Percentiles rank a stretch among this genome's conserved stretches.
Conservation (phyloP, 2,797 vertebrate genomes). For the Eospalax fontanierii region DNA sequence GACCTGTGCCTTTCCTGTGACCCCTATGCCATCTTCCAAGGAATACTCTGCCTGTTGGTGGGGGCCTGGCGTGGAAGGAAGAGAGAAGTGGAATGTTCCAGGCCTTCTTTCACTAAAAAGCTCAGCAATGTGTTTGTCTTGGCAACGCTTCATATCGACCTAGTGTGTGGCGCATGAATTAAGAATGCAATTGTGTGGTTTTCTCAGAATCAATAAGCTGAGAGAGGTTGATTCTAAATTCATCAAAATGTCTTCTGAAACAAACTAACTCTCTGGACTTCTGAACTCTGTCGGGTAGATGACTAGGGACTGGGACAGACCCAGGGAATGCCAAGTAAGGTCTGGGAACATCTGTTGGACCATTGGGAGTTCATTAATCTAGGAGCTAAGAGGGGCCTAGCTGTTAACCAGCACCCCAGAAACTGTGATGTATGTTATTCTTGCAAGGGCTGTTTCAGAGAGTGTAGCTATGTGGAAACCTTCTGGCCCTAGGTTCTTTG, state of each 20-base stretch:
- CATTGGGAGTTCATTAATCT: not conserved
- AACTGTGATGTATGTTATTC: not conserved
- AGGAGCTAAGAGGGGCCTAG: not conserved
- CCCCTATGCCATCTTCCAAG: not conserved
- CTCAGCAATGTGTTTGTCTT: constrained; percentile 40
- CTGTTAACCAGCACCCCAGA: not conserved
- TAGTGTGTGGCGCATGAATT: constrained; percentile 47
- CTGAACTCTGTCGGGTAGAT: not conserved
- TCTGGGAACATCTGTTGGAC: not conserved
- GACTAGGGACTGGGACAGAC: not conserved
- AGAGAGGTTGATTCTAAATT: constrained; percentile 75
- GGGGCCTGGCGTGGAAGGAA: not conserved
- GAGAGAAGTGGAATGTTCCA: constrained; percentile 10
- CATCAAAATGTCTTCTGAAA: constrained; percentile 75
- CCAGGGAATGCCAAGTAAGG: not conserved
- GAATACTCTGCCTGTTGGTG: not conserved
- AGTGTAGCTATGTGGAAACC: not conserved
- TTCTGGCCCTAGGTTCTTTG: not conserved
- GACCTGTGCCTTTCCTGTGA: not conserved
- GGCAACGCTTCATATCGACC: constrained; percentile 19
- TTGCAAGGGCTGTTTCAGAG: not conserved
- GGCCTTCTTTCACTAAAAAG: not conserved
- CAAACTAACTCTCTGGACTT: constrained; percentile 57
- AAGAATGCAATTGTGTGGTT: constrained; percentile 70
- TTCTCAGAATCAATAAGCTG: constrained; percentile 78